These are phyloP conservation scores for Sinhomidia bicolor DNA, from an alignment of 2,888 invertebrate genomes.

Conservation along the genomic window DNA sequence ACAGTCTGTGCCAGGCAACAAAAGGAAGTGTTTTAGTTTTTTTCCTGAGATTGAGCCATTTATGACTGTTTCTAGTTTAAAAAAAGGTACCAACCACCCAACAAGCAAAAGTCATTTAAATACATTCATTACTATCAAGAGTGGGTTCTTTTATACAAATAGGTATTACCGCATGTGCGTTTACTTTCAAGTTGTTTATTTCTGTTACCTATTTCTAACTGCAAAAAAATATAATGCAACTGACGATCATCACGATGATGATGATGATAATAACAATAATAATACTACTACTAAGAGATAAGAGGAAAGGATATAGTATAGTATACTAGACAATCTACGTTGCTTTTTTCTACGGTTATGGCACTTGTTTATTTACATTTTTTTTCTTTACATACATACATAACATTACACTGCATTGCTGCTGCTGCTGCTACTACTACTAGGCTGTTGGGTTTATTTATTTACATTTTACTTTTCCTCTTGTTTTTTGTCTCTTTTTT, in stretches of 20 bases:
- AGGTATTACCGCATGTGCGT: neutral
- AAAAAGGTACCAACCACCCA: slow-evolving; percentile 5
- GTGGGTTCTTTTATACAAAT: slow-evolving; percentile 2
- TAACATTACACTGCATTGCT: too few species aligned
- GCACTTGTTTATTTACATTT: slow-evolving; percentile 12
- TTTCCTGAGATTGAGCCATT: slow-evolving; percentile 17
- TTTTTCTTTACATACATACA: too few species aligned
- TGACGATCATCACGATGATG: too few species aligned
- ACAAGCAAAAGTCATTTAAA: neutral
- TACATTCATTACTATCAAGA: neutral
- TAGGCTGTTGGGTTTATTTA: too few species aligned
- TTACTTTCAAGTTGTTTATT: neutral
- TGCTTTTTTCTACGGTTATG: neutral
- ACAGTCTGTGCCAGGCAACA: slow-evolving; percentile 23
- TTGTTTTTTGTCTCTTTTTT: neutral
- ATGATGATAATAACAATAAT: neutral
- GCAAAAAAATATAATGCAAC: too few species aligned
- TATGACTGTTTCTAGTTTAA: neutral
- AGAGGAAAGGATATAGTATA: neutral
- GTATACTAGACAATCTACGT: neutral
- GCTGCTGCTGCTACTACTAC: too few species aligned
- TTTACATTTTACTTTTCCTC: neutral
- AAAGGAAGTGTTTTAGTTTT: slow-evolving; percentile 32
- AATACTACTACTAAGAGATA: neutral
- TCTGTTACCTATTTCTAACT: neutral